phyloP scores from a whole-genome alignment of 2,888 invertebrate species.

The Amphimallon solstitiale region DNA sequence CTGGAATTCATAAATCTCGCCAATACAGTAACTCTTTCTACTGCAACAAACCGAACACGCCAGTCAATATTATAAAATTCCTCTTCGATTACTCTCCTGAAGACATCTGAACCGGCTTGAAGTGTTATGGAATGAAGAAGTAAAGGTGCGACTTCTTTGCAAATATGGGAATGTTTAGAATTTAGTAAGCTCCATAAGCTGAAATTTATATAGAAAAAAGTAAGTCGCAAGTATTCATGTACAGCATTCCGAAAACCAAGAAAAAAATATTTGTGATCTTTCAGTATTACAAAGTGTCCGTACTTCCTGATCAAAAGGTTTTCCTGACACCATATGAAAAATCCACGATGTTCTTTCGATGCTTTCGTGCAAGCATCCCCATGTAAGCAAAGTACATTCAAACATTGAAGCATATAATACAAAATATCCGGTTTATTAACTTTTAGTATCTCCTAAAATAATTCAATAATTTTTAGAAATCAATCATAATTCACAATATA shows the following conservation, averaged over 20 bases:
- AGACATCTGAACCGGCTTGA: conserved; percentile 92
- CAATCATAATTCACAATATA: no score
- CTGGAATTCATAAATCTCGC: conserved; percentile 93
- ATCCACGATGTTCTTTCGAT: conserved; percentile 88
- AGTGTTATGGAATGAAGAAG: conserved; percentile 94
- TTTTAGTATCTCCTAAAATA: conserved; percentile 76
- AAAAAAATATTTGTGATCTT: no score
- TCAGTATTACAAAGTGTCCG: conserved; percentile 49
- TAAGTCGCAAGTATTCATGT: no score
- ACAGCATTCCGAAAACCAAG: no score
- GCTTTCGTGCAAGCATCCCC: conserved; percentile 92
- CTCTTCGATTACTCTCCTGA: conserved; percentile 95
- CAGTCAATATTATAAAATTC: conserved; percentile 93
- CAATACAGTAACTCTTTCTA: conserved; percentile 93
- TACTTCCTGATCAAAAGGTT: conserved; percentile 93
- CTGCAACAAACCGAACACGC: conserved; percentile 91
- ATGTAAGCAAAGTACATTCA: conserved; percentile 91
- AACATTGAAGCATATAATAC: conserved; percentile 90
- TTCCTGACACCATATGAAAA: conserved; percentile 96
- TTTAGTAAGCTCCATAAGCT: conserved; percentile 94
- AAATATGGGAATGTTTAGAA: conserved; percentile 93
- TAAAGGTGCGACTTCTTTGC: conserved; percentile 91
- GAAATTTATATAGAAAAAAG: no score
- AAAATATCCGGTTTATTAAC: conserved; percentile 91
- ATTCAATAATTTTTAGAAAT: no score